Percentiles rank a stretch among this genome's conserved stretches.
These are phyloP conservation scores for Iguana delicatissima DNA, from an alignment of 2,797 vertebrate species.

Conservation along the genomic window DNA sequence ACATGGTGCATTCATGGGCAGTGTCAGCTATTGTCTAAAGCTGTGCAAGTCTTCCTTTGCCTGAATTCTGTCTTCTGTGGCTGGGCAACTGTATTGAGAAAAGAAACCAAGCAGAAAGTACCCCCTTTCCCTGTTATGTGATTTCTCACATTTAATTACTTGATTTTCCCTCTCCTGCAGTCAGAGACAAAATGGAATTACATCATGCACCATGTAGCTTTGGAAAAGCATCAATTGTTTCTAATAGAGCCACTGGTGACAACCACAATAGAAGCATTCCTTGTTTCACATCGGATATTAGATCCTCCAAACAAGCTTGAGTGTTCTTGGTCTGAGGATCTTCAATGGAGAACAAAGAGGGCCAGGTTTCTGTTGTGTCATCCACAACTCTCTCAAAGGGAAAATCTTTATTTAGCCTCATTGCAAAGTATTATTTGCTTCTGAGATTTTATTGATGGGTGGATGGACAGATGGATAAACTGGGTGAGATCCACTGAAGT, in stretches of 20 bases:
- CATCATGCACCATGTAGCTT: constrained; percentile 84
- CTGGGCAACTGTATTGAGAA: constrained; percentile 87
- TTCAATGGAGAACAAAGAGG: constrained; percentile 86
- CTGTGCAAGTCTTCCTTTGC: constrained; percentile 77
- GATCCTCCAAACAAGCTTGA: constrained; percentile 81
- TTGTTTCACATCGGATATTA: constrained; percentile 89
- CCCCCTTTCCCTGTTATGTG: constrained; percentile 78
- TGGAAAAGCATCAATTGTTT: constrained; percentile 86
- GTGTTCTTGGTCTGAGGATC: constrained; percentile 82
- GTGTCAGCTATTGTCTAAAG: constrained; percentile 86
- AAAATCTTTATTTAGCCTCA: constrained; percentile 91
- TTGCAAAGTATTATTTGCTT: constrained; percentile 37
- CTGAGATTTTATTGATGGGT: constrained; percentile 17
- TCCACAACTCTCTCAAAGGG: constrained; percentile 74
- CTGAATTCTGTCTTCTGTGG: constrained; percentile 78
- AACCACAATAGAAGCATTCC: constrained; percentile 82
- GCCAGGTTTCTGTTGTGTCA: constrained; percentile 85
- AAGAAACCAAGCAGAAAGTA: constrained; percentile 90
- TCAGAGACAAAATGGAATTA: constrained; percentile 89
- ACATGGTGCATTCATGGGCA: constrained; percentile 87
- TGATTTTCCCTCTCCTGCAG: constrained; percentile 87
- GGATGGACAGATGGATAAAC: background rate
- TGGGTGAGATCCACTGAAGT: background rate
- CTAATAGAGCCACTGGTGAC: constrained; percentile 86
- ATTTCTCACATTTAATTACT: constrained; percentile 98